A percentile compares a stretch with the other conserved stretches of the same genome.
Evolutionary conservation across 2,113 vertebrate genomes (phyloP).

Genomic region (Vidua chalybeata): DNA sequence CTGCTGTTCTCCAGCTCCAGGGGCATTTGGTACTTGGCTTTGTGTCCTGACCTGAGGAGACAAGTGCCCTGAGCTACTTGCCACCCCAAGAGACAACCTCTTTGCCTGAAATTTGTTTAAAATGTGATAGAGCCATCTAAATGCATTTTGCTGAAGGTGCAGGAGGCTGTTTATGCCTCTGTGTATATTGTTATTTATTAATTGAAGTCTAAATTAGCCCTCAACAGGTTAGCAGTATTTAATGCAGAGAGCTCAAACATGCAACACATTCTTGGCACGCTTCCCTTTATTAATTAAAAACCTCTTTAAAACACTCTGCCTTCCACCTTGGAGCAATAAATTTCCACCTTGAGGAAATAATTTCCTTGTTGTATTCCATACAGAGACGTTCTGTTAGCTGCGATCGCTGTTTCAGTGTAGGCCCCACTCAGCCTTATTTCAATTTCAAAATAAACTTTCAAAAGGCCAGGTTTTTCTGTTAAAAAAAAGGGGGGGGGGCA

Average conservation of each 20-base stretch:
- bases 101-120: background rate
- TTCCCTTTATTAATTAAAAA: slow-evolving; percentile 69
- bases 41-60: background rate
- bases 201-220: slow-evolving; percentile 40
- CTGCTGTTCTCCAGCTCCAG: background rate
- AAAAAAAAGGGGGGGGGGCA: background rate
- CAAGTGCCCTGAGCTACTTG: background rate
- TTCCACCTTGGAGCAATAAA: slow-evolving; percentile 62
- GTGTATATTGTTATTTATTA: slow-evolving; percentile 38
- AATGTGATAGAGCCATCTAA: background rate
- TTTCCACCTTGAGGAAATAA: slow-evolving; percentile 63
- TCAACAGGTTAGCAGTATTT: slow-evolving; percentile 36
- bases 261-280: slow-evolving; percentile 49
- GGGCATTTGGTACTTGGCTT: background rate
- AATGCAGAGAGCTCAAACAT: slow-evolving; percentile 24
- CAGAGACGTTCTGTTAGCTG: slow-evolving; percentile 62
- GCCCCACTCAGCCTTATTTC: slow-evolving; percentile 37
- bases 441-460: slow-evolving; percentile 41
- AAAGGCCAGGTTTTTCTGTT: background rate
- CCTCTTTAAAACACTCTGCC: slow-evolving; percentile 64
- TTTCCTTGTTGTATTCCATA: slow-evolving; percentile 66
- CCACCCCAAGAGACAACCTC: background rate
- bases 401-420: background rate
- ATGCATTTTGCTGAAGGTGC: background rate
- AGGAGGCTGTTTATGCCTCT: background rate